Conservation (phyloP, 2,113 vertebrate genomes). For the Cercocebus atys region DNA sequence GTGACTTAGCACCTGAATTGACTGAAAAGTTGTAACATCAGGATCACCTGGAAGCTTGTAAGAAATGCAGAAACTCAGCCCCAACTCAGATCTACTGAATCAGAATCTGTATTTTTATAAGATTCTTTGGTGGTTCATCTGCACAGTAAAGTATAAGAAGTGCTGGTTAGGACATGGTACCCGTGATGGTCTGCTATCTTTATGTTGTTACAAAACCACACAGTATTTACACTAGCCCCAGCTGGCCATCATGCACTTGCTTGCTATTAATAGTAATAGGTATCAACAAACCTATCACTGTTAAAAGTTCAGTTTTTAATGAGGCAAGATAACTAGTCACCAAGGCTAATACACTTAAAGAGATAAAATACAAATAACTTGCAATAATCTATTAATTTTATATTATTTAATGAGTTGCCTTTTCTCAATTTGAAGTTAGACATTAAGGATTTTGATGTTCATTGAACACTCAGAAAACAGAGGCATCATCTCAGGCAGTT, state of each 20-base stretch:
- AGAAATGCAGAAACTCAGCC: background rate
- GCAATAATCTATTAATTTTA: background rate
- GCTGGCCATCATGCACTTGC: background rate
- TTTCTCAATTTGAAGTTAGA: conserved; percentile 43
- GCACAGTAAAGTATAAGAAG: background rate
- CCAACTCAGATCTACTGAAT: background rate
- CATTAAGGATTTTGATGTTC: background rate
- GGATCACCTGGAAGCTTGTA: background rate
- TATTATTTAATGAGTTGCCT: conserved; percentile 1
- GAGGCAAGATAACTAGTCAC: background rate
- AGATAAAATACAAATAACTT: background rate
- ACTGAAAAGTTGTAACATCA: background rate
- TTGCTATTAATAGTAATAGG: background rate
- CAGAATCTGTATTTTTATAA: conserved; percentile 10
- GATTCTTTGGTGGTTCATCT: background rate
- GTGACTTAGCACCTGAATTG: background rate
- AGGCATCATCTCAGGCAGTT: background rate
- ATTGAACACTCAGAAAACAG: conserved; percentile 6
- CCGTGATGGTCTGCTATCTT: background rate
- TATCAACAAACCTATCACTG: background rate
- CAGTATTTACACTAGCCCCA: background rate
- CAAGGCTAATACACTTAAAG: conserved; percentile 16
- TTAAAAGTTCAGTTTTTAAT: background rate
- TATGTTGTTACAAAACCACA: background rate
- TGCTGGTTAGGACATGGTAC: background rate